A percentile compares a stretch with the other conserved stretches of the same genome.
These are phyloP conservation scores for Dendrolimus punctatus DNA, from an alignment of 1,140 invertebrate species.

Conservation along the genomic window DNA sequence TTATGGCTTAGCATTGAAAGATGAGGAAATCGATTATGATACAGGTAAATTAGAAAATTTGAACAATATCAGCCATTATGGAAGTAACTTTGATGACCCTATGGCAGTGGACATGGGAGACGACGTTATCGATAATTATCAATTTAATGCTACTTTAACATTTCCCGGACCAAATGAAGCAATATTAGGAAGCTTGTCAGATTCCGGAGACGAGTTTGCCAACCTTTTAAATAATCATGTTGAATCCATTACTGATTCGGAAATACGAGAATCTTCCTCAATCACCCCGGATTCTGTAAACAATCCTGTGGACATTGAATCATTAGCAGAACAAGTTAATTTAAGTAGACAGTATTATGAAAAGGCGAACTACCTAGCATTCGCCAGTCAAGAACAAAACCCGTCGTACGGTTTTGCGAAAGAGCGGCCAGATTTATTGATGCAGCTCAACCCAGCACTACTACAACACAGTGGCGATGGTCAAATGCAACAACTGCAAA, in stretches of 20 bases:
- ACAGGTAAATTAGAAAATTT: conserved; percentile 78
- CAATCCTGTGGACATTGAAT: conserved; percentile 79
- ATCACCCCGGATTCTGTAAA: conserved; percentile 77
- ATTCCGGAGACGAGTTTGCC: conserved; percentile 78
- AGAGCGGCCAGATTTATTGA: conserved; percentile 62
- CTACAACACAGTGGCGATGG: conserved; percentile 63
- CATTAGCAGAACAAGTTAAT: conserved; percentile 77
- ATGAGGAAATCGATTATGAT: conserved; percentile 84
- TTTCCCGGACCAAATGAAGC: conserved; percentile 85
- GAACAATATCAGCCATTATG: conserved; percentile 74
- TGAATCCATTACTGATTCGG: conserved; percentile 74
- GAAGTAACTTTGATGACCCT: conserved; percentile 80
- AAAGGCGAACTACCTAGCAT: conserved; percentile 66
- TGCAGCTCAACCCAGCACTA: conserved; percentile 61
- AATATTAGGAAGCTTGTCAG: conserved; percentile 56
- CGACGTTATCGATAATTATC: conserved; percentile 83
- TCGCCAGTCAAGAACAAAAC: conserved; percentile 68
- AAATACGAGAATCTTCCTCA: conserved; percentile 73
- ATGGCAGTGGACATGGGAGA: conserved; percentile 88
- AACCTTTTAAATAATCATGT: conserved; percentile 78
- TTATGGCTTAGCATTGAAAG: conserved; percentile 83
- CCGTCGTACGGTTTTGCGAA: conserved; percentile 61
- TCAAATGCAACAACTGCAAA: conserved; percentile 79
- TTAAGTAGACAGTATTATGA: conserved; percentile 72
- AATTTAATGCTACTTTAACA: conserved; percentile 85